A percentile compares a stretch with the other conserved stretches of the same genome.
These are phyloP conservation scores for Harpagoxenus sublaevis DNA, from an alignment of 2,888 invertebrate genomes.

Conservation along the genomic window DNA sequence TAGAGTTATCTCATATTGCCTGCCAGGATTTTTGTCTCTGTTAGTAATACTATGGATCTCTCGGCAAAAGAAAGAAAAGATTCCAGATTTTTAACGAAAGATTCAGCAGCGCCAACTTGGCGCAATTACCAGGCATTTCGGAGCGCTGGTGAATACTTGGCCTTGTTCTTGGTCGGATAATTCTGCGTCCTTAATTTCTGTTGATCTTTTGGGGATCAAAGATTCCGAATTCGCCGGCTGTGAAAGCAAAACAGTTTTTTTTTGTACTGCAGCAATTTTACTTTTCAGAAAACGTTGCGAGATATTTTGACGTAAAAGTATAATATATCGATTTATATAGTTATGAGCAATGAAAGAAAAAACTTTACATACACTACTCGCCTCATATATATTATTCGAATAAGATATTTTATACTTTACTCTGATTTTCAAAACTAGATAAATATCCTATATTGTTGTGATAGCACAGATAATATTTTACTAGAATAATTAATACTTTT, in stretches of 20 bases:
- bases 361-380: too few relatives aligned
- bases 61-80: not conserved
- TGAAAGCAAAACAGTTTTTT: slow-evolving; percentile 5
- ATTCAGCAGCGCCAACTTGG: not conserved
- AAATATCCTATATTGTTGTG: too few relatives aligned
- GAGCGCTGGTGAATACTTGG: not conserved
- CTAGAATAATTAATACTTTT: too few relatives aligned
- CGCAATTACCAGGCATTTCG: not conserved
- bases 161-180: slow-evolving; percentile 22
- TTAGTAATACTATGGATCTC: not conserved
- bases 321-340: not conserved
- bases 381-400: too few relatives aligned
- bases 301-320: not conserved
- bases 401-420: too few relatives aligned
- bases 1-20: not conserved
- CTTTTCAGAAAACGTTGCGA: not conserved
- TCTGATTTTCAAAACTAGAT: too few relatives aligned
- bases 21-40: not conserved
- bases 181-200: slow-evolving; percentile 19
- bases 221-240: not conserved
- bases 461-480: too few relatives aligned
- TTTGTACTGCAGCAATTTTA: slow-evolving; percentile 1
- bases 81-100: slow-evolving; percentile 23
- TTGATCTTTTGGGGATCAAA: slow-evolving; percentile 17
- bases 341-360: too few relatives aligned